phyloP scores from a whole-genome alignment of 2,797 vertebrate genomes.

The Scolopax bukidnonensis region DNA sequence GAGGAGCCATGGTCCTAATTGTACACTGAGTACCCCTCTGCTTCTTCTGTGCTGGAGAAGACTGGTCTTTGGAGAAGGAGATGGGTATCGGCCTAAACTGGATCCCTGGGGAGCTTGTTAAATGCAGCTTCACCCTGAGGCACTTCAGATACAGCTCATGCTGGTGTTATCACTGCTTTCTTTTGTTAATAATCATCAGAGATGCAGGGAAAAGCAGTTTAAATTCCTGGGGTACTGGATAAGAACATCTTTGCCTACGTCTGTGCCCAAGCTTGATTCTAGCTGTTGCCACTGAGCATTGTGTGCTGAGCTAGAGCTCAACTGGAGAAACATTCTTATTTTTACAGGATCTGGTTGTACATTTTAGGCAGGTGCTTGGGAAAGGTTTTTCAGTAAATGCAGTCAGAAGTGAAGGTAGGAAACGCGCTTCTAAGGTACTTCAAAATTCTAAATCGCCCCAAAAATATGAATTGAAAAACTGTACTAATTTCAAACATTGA shows the following conservation, averaged over 20 bases:
- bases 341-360: neutral
- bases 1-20: no score
- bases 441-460: neutral
- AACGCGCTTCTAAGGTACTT: fast-evolving
- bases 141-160: neutral
- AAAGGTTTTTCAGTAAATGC: fast-evolving
- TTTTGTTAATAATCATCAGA: neutral
- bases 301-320: neutral
- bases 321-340: neutral
- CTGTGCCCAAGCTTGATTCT: neutral
- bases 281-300: neutral
- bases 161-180: neutral
- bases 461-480: fast-evolving
- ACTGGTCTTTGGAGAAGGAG: neutral
- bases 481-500: fast-evolving
- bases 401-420: fast-evolving
- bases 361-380: neutral
- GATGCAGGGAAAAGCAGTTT: neutral
- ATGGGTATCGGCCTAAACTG: neutral
- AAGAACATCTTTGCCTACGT: neutral
- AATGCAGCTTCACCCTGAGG: neutral
- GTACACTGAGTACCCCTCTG: neutral
- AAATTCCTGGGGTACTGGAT: neutral
- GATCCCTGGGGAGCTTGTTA: neutral
- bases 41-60: neutral